Percentiles rank a stretch among this genome's conserved stretches.
phyloP scores from a whole-genome alignment of 2,797 vertebrate genomes.

The Thaleichthys pacificus region DNA sequence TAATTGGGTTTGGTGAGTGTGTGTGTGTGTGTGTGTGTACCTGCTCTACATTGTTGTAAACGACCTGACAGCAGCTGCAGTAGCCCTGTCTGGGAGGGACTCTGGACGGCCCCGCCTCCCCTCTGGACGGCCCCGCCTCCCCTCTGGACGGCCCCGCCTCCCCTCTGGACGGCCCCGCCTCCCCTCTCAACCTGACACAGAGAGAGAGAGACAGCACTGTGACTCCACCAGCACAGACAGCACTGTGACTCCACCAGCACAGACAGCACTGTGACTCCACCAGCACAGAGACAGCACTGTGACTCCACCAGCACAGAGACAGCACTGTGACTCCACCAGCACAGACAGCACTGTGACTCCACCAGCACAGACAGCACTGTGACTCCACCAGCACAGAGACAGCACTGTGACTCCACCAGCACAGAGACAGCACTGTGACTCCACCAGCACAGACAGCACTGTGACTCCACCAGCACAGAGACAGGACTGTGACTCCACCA shows the following conservation, averaged over 20 bases:
- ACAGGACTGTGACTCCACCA: no score
- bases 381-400: no score
- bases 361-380: no score
- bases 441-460: no score
- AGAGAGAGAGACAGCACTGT: neutral
- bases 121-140: conserved; percentile 40
- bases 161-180: conserved; percentile 24
- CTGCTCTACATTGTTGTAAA: conserved; percentile 88
- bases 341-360: no score
- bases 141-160: conserved; percentile 48
- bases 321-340: no score
- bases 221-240: no score
- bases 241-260: no score
- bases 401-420: no score
- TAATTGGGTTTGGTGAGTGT: neutral
- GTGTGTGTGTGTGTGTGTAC: conserved; percentile 56
- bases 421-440: no score
- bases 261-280: neutral
- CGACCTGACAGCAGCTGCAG: conserved; percentile 87
- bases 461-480: no score
- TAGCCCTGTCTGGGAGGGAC: conserved; percentile 83
- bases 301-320: neutral
- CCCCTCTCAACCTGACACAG: conserved; percentile 63
- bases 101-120: conserved; percentile 65
- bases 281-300: no score